A percentile compares a stretch with the other conserved stretches of the same genome.
These are phyloP conservation scores for Microtus montanus DNA, from an alignment of 2,113 vertebrate genomes.

Conservation along the genomic window DNA sequence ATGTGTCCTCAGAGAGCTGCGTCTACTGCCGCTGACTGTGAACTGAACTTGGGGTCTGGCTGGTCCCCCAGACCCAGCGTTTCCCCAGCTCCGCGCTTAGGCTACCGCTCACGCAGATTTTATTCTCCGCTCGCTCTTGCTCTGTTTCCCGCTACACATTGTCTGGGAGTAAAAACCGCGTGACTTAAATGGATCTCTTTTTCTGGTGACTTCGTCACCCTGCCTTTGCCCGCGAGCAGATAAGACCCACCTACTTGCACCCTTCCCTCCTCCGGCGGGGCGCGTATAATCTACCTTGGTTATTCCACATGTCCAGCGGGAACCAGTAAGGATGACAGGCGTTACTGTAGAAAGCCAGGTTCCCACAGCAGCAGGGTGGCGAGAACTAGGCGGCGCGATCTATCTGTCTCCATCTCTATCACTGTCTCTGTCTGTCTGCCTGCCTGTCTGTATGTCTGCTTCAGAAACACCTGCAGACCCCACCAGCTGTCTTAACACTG, in stretches of 20 bases:
- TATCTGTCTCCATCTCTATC: not conserved
- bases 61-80: accelerated
- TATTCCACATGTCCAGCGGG: not conserved
- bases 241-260: not conserved
- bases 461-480: not conserved
- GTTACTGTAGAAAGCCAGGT: conserved; percentile 20
- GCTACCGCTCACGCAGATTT: not conserved
- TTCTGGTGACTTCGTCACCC: not conserved
- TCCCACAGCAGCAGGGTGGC: not conserved
- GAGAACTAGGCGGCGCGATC: not conserved
- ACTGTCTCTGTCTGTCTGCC: not conserved
- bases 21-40: not conserved
- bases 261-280: not conserved
- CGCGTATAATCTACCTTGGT: accelerated
- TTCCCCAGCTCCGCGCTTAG: accelerated
- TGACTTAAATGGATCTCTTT: not conserved
- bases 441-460: too few relatives aligned
- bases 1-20: not conserved
- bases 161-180: accelerated
- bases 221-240: accelerated
- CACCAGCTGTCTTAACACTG: not conserved
- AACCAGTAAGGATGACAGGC: not conserved
- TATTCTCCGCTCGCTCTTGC: accelerated
- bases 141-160: not conserved
- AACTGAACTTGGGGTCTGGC: not conserved